These are phyloP conservation scores for Drosophila serrata DNA, from an alignment of 1,140 invertebrate genomes.

Conservation along the genomic window DNA sequence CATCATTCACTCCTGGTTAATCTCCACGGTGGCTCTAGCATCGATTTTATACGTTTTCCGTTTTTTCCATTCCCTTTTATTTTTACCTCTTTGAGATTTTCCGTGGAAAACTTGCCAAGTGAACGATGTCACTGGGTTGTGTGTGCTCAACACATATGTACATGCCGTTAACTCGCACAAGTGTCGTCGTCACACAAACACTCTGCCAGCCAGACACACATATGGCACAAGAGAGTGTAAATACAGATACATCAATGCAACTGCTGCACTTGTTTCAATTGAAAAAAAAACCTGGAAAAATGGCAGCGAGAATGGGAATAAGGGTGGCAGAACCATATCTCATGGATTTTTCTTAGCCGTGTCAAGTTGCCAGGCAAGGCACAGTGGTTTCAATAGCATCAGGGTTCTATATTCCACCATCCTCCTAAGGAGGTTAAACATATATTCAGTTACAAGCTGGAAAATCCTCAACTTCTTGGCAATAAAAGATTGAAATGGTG, in stretches of 20 bases:
- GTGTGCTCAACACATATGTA: slow-evolving; percentile 56
- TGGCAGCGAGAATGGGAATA: not conserved
- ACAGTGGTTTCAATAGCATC: not conserved
- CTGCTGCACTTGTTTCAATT: slow-evolving; percentile 43
- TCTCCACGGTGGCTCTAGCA: slow-evolving; percentile 18
- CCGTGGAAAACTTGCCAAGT: slow-evolving; percentile 57
- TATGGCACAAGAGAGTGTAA: slow-evolving; percentile 28
- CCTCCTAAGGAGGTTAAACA: not conserved
- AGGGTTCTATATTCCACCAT: not conserved
- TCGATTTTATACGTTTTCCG: slow-evolving; percentile 62
- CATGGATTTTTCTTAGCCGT: slow-evolving; percentile 18
- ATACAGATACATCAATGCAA: slow-evolving; percentile 52
- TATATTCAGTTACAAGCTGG: slow-evolving; percentile 8
- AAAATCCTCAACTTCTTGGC: not conserved
- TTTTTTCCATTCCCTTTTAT: not conserved
- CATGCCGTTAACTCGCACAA: slow-evolving; percentile 50
- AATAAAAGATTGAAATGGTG: not conserved
- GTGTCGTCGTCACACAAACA: slow-evolving; percentile 44
- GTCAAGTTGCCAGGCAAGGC: slow-evolving; percentile 5
- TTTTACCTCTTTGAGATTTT: slow-evolving; percentile 24
- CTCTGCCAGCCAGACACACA: slow-evolving; percentile 7
- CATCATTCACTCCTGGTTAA: slow-evolving; percentile 30
- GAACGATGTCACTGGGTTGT: slow-evolving; percentile 50
- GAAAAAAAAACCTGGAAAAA: slow-evolving; percentile 7
- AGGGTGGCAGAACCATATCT: slow-evolving; percentile 5